These are phyloP conservation scores for Xenops minutus DNA, from an alignment of 2,797 vertebrate species.

Conservation along the genomic window DNA sequence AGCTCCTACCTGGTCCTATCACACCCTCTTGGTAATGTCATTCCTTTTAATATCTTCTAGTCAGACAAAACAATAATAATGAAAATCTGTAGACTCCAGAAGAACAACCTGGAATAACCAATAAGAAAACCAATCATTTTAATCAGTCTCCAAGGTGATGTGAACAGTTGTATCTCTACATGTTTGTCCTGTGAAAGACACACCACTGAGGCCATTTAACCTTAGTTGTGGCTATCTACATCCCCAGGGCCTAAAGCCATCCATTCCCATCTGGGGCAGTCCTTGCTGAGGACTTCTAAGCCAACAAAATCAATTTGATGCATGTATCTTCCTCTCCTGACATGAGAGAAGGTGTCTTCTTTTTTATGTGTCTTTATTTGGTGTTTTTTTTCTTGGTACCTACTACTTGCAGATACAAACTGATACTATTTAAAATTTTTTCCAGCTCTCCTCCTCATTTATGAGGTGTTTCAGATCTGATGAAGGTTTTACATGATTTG, in stretches of 20 bases:
- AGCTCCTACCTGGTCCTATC: not conserved
- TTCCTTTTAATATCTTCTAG: not conserved
- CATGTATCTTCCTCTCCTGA: not conserved
- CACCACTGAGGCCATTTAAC: not conserved
- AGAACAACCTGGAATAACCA: not conserved
- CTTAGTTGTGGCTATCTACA: not conserved
- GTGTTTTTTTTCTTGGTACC: not conserved
- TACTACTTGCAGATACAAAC: not conserved
- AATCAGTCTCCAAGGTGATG: not conserved
- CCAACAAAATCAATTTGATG: not conserved
- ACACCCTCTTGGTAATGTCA: not conserved
- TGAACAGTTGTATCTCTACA: not conserved
- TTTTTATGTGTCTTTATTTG: not conserved
- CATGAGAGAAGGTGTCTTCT: not conserved
- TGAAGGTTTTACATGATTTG: not conserved
- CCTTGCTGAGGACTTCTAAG: not conserved
- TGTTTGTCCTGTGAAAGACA: not conserved
- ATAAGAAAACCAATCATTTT: not conserved
- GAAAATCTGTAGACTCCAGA: not conserved
- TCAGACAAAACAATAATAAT: not conserved
- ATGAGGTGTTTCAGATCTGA: not conserved
- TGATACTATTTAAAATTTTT: not conserved
- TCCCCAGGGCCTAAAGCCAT: not conserved
- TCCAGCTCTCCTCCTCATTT: not conserved
- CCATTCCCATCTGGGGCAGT: not conserved